These are phyloP conservation scores for Epizoanthus illoricatus DNA, from an alignment of 92 coral and sea anemone species.

Conservation along the genomic window DNA sequence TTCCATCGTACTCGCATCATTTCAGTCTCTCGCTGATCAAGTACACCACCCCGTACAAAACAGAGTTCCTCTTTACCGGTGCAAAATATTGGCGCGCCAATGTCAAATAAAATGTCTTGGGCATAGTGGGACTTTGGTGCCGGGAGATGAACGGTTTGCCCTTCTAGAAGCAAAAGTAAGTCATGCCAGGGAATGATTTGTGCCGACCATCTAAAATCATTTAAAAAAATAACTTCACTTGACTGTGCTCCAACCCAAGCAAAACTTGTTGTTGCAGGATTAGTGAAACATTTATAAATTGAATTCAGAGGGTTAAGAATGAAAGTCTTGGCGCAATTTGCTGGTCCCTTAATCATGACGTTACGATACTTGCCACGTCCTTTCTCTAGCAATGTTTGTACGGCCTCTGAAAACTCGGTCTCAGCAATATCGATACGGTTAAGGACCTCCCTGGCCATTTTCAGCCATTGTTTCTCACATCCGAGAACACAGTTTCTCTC, in stretches of 20 bases:
- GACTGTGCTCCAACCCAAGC: conserved; percentile 45
- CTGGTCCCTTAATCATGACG: conserved; percentile 39
- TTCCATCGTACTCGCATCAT: conserved; percentile 30
- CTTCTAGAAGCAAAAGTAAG: conserved; percentile 18
- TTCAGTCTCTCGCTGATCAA: conserved; percentile 31
- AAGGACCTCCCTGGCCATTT: conserved; percentile 43
- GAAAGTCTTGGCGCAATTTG: conserved; percentile 33
- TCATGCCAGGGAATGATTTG: conserved; percentile 37
- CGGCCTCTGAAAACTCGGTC: conserved; percentile 34
- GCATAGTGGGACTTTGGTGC: conserved; percentile 1
- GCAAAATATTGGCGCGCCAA: conserved; percentile 13
- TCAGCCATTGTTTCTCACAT: conserved; percentile 43
- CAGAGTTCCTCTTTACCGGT: conserved; percentile 1
- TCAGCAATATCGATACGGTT: conserved; percentile 8
- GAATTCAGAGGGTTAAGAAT: conserved; percentile 34
- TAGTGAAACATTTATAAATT: conserved; percentile 36
- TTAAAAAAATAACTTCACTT: conserved; percentile 30
- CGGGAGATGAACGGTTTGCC: conserved; percentile 7
- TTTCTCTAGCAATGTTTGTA: conserved; percentile 27
- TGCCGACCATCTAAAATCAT: conserved; percentile 39
- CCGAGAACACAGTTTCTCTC: conserved; percentile 31
- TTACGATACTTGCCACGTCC: conserved; percentile 42
- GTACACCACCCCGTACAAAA: conserved; percentile 21
- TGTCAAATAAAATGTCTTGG: conserved; percentile 20
- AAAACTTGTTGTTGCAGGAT: conserved; percentile 48